These are phyloP conservation scores for Pseudobourletiella spinata DNA, from an alignment of 1,140 invertebrate genomes.

Conservation along the genomic window DNA sequence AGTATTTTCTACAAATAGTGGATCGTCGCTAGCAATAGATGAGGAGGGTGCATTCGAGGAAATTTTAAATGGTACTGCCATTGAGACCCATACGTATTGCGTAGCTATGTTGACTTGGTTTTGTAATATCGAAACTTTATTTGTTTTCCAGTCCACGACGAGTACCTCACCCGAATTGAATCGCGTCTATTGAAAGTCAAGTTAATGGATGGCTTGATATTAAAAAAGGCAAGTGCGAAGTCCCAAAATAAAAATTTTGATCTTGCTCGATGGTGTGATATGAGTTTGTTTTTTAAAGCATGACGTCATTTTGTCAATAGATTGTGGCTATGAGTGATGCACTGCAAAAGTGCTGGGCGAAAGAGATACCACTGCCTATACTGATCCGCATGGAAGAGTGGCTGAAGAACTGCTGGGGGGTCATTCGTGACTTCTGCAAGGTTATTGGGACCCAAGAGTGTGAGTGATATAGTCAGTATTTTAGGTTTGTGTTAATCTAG, in stretches of 20 bases:
- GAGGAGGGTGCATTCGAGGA: slow-evolving; percentile 8
- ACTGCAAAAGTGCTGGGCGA: slow-evolving; percentile 3
- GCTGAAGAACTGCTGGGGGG: slow-evolving; percentile 23
- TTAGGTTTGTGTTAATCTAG: not conserved
- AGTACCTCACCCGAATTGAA: slow-evolving; percentile 16
- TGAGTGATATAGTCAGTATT: not conserved
- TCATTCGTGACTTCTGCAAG: slow-evolving; percentile 5
- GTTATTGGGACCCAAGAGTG: not conserved
- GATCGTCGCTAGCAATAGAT: not conserved
- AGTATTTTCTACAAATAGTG: slow-evolving; percentile 14
- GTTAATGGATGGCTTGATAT: slow-evolving; percentile 14
- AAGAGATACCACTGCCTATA: slow-evolving; percentile 5
- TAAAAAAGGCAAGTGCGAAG: slow-evolving; percentile 25
- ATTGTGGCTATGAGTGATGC: slow-evolving; percentile 15
- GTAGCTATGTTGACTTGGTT: not conserved
- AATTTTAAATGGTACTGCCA: slow-evolving; percentile 3
- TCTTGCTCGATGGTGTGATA: not conserved
- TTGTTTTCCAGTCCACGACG: slow-evolving; percentile 19
- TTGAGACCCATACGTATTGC: not conserved
- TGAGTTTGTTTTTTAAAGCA: not conserved
- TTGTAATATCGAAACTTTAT: not conserved
- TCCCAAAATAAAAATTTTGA: not conserved
- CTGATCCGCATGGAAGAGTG: slow-evolving; percentile 19
- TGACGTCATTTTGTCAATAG: not conserved
- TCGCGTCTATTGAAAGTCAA: slow-evolving; percentile 9